A percentile compares a stretch with the other conserved stretches of the same genome.
Conservation (phyloP, 1,140 invertebrate genomes). For the Cherax quadricarinatus region DNA sequence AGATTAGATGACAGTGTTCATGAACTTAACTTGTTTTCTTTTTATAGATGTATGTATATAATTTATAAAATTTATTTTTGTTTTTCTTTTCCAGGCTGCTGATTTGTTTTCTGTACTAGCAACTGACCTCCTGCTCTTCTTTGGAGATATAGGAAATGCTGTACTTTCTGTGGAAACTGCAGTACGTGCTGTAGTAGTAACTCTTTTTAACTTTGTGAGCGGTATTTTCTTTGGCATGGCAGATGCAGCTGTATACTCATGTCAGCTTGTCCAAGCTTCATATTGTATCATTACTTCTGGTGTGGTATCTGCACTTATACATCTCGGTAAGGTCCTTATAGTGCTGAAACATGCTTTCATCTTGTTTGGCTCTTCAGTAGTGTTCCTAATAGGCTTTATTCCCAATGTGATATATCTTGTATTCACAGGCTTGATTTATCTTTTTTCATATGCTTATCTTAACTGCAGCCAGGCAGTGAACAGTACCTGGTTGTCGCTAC, state of each 20-base stretch:
- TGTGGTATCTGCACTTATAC: neutral
- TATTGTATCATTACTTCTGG: constrained; percentile 26
- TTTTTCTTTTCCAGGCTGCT: constrained; percentile 55
- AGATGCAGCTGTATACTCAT: constrained; percentile 29
- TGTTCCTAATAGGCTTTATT: constrained; percentile 48
- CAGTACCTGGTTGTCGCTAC: neutral
- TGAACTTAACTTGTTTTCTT: too few species aligned
- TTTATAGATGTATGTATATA: too few species aligned
- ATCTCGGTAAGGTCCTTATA: constrained; percentile 37
- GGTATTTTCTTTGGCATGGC: neutral
- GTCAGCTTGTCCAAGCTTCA: constrained; percentile 41
- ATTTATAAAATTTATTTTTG: neutral
- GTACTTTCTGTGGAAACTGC: constrained; percentile 39
- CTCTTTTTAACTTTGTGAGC: constrained; percentile 6
- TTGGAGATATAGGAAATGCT: constrained; percentile 58
- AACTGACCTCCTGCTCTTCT: constrained; percentile 61
- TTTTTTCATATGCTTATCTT: constrained; percentile 46
- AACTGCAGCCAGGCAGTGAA: constrained; percentile 43
- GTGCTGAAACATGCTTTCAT: constrained; percentile 53
- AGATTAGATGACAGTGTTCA: too few species aligned
- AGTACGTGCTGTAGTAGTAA: constrained; percentile 10
- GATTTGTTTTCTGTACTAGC: constrained; percentile 52
- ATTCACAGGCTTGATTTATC: constrained; percentile 38
- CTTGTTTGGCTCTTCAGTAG: constrained; percentile 61
- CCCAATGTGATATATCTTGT: constrained; percentile 56